Conservation (phyloP, 2,797 vertebrate genomes). For the Crenuchus spilurus region DNA sequence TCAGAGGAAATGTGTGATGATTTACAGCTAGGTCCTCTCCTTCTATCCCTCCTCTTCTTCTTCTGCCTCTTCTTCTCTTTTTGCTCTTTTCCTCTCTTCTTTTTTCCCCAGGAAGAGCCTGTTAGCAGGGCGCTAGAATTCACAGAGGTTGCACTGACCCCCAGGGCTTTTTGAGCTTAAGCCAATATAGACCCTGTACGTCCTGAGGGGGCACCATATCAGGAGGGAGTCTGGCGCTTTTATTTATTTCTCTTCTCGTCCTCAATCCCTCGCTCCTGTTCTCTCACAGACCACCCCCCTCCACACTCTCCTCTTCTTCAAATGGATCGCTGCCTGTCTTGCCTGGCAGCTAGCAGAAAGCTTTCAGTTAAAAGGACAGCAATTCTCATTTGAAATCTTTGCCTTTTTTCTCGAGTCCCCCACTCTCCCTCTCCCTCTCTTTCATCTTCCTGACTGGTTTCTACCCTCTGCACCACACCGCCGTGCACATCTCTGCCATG, state of each 20-base stretch:
- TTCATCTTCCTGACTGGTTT: slow-evolving; percentile 72
- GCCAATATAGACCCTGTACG: slow-evolving; percentile 76
- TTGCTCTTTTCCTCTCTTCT: slow-evolving; percentile 51
- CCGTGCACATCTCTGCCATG: slow-evolving; percentile 74
- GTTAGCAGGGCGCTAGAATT: slow-evolving; percentile 50
- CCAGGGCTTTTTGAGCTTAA: slow-evolving; percentile 72
- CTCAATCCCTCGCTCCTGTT: slow-evolving; percentile 46
- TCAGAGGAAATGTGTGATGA: slow-evolving; percentile 76
- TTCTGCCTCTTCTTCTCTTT: slow-evolving; percentile 40
- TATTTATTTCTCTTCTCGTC: slow-evolving; percentile 67
- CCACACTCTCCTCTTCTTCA: slow-evolving; percentile 62
- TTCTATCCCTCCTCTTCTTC: slow-evolving; percentile 64
- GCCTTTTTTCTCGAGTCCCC: slow-evolving; percentile 57
- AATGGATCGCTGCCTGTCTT: slow-evolving; percentile 73
- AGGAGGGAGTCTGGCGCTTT: slow-evolving; percentile 75
- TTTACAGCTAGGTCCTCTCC: slow-evolving; percentile 71
- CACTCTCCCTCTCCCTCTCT: slow-evolving; percentile 48
- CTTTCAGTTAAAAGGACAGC: slow-evolving; percentile 83
- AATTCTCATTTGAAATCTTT: slow-evolving; percentile 80
- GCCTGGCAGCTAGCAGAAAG: slow-evolving; percentile 78
- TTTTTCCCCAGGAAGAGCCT: slow-evolving; percentile 45
- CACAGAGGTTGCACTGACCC: slow-evolving; percentile 64
- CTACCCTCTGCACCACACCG: slow-evolving; percentile 75
- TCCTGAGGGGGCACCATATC: slow-evolving; percentile 80
- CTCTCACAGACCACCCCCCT: slow-evolving; percentile 24